phyloP scores from a whole-genome alignment of 2,888 invertebrate genomes.

The Mesochorus sp. region DNA sequence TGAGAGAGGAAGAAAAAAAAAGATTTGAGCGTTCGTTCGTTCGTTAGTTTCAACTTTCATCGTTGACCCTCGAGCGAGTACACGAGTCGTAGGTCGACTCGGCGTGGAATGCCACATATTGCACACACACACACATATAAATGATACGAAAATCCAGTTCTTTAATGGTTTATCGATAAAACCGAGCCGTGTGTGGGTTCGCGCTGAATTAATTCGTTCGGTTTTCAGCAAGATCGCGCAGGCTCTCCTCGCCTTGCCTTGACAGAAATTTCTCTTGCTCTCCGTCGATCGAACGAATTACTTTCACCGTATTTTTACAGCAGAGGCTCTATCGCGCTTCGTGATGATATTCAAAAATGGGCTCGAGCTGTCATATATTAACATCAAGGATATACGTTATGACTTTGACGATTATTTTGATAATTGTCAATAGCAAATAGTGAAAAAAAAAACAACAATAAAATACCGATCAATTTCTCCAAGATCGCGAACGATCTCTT shows the following conservation, averaged over 20 bases:
- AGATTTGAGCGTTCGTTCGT: too few species aligned
- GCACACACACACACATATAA: background rate
- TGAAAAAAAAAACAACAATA: too few species aligned
- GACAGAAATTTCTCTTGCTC: conserved; percentile 64
- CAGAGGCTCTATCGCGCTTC: conserved; percentile 4
- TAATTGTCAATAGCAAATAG: background rate
- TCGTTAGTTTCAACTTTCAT: too few species aligned
- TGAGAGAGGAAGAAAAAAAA: background rate
- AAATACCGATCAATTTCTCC: too few species aligned
- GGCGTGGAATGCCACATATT: background rate
- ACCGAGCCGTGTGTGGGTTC: conserved; percentile 13
- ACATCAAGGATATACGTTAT: background rate
- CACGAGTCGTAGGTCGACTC: background rate
- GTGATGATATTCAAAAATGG: conserved; percentile 16
- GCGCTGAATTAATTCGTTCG: conserved; percentile 55
- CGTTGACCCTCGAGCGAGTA: background rate
- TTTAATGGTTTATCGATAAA: conserved; percentile 54
- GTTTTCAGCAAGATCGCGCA: conserved; percentile 36
- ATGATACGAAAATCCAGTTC: conserved; percentile 38
- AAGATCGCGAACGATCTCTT: too few species aligned
- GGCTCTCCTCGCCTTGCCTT: conserved; percentile 36
- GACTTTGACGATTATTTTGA: background rate
- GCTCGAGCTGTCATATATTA: conserved; percentile 5
- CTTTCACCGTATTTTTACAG: conserved; percentile 62
- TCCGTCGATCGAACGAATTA: conserved; percentile 54